Percentiles rank a stretch among this genome's conserved stretches.
Conservation (phyloP, 1,140 invertebrate genomes). For the Drosophila sulfurigaster region DNA sequence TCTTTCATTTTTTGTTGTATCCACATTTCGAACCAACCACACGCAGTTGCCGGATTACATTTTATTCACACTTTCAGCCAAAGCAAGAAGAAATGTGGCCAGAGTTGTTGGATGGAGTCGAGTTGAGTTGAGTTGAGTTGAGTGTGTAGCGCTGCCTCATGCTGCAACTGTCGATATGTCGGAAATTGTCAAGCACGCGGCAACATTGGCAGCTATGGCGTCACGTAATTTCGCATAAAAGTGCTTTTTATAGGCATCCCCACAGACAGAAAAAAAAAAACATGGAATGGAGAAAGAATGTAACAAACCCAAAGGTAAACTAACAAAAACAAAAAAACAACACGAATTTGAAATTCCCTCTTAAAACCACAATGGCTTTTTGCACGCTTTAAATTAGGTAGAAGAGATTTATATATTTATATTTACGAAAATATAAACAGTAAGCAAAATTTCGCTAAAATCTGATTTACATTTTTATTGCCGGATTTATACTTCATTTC, state of each 20-base stretch:
- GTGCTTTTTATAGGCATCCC: slow-evolving; percentile 25
- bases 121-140: too few relatives aligned
- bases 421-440: neutral
- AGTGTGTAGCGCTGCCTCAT: neutral
- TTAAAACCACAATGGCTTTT: neutral
- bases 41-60: slow-evolving; percentile 71
- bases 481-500: neutral
- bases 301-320: slow-evolving; percentile 7
- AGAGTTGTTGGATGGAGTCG: slow-evolving; percentile 20
- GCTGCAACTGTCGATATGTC: slow-evolving; percentile 70
- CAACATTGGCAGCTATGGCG: slow-evolving; percentile 37
- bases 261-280: slow-evolving; percentile 7
- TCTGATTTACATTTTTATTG: neutral
- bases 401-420: slow-evolving; percentile 9
- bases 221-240: slow-evolving; percentile 68
- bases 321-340: neutral
- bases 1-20: neutral
- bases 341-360: slow-evolving; percentile 1
- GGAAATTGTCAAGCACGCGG: slow-evolving; percentile 74
- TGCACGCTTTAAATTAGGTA: neutral
- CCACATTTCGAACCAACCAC: slow-evolving; percentile 27
- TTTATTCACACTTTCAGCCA: slow-evolving; percentile 61
- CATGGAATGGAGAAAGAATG: slow-evolving; percentile 1
- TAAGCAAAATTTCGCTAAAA: neutral
- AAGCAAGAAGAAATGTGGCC: neutral